Percentiles rank a stretch among this genome's conserved stretches.
These are phyloP conservation scores for Hemithea aestivaria DNA, from an alignment of 2,888 invertebrate genomes.

Conservation along the genomic window DNA sequence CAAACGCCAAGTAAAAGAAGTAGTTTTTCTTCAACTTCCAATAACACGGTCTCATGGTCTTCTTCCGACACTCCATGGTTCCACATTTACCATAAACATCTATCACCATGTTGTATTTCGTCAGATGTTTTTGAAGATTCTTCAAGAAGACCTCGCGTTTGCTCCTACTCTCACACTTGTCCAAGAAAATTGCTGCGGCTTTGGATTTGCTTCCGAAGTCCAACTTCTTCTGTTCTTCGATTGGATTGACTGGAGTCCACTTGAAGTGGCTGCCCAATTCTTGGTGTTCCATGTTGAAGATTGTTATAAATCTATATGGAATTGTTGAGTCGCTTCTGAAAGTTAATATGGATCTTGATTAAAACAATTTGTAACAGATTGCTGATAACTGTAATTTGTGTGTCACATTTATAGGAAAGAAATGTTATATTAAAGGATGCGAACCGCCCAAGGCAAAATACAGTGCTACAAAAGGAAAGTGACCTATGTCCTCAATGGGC, in stretches of 20 bases:
- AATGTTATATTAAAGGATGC: too few relatives aligned
- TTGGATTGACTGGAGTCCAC: conserved; percentile 42
- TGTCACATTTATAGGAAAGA: too few relatives aligned
- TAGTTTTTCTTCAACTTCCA: conserved; percentile 75
- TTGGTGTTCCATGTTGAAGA: conserved; percentile 40
- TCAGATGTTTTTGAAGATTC: conserved; percentile 63
- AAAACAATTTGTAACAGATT: too few relatives aligned
- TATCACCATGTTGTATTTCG: conserved; percentile 51
- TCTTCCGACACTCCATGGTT: conserved; percentile 41
- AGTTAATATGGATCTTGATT: too few relatives aligned
- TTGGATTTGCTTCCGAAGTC: conserved; percentile 44
- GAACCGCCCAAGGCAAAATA: too few relatives aligned
- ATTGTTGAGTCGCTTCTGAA: conserved; percentile 41
- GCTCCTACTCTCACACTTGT: conserved; percentile 51
- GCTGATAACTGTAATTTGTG: too few relatives aligned
- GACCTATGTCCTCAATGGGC: too few relatives aligned
- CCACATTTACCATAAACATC: conserved; percentile 79
- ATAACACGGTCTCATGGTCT: conserved; percentile 49
- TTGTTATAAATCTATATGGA: conserved; percentile 43
- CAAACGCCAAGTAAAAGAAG: conserved; percentile 85
- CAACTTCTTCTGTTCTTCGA: conserved; percentile 30
- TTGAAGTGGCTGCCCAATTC: conserved; percentile 37
- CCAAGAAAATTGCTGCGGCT: conserved; percentile 56
- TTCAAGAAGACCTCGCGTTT: conserved; percentile 46
- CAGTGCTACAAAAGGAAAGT: too few relatives aligned